Conservation (phyloP, 2,797 vertebrate species). For the Hippocampus kuda region DNA sequence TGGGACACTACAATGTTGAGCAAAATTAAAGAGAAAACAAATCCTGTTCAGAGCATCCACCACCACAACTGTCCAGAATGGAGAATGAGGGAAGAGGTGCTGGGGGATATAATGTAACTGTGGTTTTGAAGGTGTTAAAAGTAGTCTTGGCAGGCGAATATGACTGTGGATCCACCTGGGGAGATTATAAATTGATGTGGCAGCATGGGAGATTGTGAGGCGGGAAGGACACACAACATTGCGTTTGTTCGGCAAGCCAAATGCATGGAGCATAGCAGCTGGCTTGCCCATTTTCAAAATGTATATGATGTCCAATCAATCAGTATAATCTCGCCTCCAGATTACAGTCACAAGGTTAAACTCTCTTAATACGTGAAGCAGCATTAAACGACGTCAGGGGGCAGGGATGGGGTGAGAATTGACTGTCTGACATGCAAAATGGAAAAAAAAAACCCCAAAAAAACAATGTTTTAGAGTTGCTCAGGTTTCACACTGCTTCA, state of each 20-base stretch:
- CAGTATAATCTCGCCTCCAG: conserved; percentile 49
- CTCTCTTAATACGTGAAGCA: conserved; percentile 32
- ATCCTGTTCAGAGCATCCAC: conserved; percentile 30
- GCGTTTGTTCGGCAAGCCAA: conserved; percentile 45
- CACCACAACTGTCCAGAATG: conserved; percentile 20
- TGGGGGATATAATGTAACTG: conserved; percentile 18
- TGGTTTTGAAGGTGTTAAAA: conserved; percentile 14
- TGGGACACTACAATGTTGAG: conserved; percentile 12
- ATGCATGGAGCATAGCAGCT: conserved; percentile 36
- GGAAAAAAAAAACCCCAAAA: conserved; percentile 13
- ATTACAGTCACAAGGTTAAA: conserved; percentile 55
- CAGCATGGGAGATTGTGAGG: conserved; percentile 27
- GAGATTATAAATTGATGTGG: conserved; percentile 57
- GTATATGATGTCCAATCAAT: conserved; percentile 53
- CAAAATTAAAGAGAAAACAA: conserved; percentile 29
- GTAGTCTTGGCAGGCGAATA: conserved; percentile 25
- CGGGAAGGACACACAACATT: conserved; percentile 39
- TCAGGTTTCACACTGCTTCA: conserved; percentile 43
- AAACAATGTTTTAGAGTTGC: conserved; percentile 27
- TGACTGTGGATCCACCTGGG: conserved; percentile 42
- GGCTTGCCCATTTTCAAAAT: conserved; percentile 55
- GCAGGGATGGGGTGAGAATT: background rate
- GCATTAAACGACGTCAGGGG: conserved; percentile 31
- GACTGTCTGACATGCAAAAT: background rate
- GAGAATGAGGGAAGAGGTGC: conserved; percentile 15